Conservation (phyloP, 2,888 invertebrate species). For the Trachelus troglodyta region DNA sequence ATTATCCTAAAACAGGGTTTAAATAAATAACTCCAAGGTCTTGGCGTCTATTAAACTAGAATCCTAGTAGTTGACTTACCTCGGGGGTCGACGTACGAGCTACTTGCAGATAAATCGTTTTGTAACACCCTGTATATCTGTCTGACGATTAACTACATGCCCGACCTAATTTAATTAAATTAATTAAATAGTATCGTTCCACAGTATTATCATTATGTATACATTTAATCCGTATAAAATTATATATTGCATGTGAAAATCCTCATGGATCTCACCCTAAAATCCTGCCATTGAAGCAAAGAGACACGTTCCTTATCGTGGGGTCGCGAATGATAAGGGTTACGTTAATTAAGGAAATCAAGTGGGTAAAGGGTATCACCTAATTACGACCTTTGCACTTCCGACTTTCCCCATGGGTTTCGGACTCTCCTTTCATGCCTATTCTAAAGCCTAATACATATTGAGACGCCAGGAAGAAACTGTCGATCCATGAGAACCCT, state of each 20-base stretch:
- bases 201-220: not conserved
- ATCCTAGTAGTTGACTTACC: not conserved
- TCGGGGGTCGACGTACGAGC: not conserved
- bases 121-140: not conserved
- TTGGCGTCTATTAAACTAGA: conserved; percentile 23
- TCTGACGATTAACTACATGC: not conserved
- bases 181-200: not conserved
- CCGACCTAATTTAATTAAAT: not conserved
- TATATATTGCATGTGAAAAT: too few relatives aligned
- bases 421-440: too few relatives aligned
- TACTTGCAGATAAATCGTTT: not conserved
- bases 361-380: too few relatives aligned
- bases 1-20: conserved; percentile 54
- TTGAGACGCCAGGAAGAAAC: not conserved
- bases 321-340: too few relatives aligned
- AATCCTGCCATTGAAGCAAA: too few relatives aligned
- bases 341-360: too few relatives aligned
- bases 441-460: not conserved
- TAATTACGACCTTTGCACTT: too few relatives aligned
- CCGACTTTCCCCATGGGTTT: too few relatives aligned
- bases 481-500: not conserved
- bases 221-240: too few relatives aligned
- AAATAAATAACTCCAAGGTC: conserved; percentile 54
- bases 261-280: too few relatives aligned
- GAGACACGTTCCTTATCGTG: too few relatives aligned